These are phyloP conservation scores for Enteromius viviparus DNA, from an alignment of 2,797 vertebrate species.

Conservation along the genomic window DNA sequence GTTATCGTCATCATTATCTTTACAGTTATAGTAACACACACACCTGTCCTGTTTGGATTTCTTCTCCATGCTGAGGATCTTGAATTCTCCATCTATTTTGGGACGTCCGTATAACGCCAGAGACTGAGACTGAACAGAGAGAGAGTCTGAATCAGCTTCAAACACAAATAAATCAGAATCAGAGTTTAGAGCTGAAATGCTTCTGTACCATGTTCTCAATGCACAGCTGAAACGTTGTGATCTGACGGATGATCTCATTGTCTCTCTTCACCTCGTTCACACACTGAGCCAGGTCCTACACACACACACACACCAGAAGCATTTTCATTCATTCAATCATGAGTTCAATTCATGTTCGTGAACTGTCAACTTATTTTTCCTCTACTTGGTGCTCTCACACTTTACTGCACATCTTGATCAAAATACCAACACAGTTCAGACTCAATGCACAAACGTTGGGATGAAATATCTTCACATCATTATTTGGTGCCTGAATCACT, in stretches of 20 bases:
- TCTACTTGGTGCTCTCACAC: neutral
- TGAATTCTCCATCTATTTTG: slow-evolving; percentile 92
- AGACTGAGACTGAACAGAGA: slow-evolving; percentile 79
- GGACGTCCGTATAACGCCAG: slow-evolving; percentile 88
- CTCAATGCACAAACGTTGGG: neutral
- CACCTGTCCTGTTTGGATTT: slow-evolving; percentile 91
- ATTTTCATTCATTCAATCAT: neutral
- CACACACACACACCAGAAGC: slow-evolving; percentile 34
- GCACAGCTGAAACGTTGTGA: slow-evolving; percentile 90
- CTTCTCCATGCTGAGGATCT: slow-evolving; percentile 83
- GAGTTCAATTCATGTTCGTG: neutral
- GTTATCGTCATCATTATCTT: neutral
- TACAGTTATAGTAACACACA: neutral
- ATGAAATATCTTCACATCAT: neutral
- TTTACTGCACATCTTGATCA: neutral
- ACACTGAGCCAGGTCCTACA: slow-evolving; percentile 89
- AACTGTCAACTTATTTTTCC: neutral
- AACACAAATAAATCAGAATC: neutral
- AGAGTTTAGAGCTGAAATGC: neutral
- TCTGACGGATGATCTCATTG: slow-evolving; percentile 90
- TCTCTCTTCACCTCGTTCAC: slow-evolving; percentile 94
- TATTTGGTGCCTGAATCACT: neutral
- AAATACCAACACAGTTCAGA: neutral
- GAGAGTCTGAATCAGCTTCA: neutral
- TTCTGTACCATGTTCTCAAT: slow-evolving; percentile 89